Percentiles rank a stretch among this genome's conserved stretches.
Evolutionary conservation across 1,140 invertebrate species (phyloP).

Genomic region (Babylonia areolata): DNA sequence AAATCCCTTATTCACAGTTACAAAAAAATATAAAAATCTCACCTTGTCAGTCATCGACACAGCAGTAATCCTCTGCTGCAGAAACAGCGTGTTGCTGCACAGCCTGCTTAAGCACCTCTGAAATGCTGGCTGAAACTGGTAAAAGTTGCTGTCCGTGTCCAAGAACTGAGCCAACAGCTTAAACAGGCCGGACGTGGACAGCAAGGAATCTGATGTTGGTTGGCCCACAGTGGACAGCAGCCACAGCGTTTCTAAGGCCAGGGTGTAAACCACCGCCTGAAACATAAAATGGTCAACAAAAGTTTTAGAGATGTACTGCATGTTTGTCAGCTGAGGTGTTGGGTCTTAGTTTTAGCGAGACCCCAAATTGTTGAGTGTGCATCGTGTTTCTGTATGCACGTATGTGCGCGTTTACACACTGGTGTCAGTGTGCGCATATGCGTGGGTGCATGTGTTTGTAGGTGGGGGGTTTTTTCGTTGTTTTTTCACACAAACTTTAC

Average conservation of each 20-base stretch:
- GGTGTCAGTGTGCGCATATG: too few species aligned
- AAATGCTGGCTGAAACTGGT: not conserved
- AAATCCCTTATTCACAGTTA: not conserved
- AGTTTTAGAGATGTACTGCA: too few species aligned
- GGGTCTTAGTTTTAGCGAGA: too few species aligned
- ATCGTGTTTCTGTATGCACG: too few species aligned
- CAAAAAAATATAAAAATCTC: too few species aligned
- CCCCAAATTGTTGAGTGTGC: too few species aligned
- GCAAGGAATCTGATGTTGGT: not conserved
- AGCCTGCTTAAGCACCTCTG: not conserved
- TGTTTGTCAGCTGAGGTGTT: too few species aligned
- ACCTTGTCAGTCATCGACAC: not conserved
- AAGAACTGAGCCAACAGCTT: not conserved
- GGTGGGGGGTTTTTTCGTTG: too few species aligned
- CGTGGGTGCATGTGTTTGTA: too few species aligned
- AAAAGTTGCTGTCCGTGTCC: not conserved
- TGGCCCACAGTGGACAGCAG: not conserved
- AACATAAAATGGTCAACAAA: not conserved
- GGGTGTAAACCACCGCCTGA: not conserved
- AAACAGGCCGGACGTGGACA: not conserved
- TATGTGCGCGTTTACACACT: too few species aligned
- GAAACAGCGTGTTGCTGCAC: not conserved
- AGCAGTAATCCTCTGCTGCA: not conserved
- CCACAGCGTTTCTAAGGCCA: not conserved
- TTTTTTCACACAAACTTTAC: too few species aligned